Percentiles rank a stretch among this genome's conserved stretches.
Evolutionary conservation across 1,140 invertebrate species (phyloP).

Genomic region (Macrotrachela quadricornifera): DNA sequence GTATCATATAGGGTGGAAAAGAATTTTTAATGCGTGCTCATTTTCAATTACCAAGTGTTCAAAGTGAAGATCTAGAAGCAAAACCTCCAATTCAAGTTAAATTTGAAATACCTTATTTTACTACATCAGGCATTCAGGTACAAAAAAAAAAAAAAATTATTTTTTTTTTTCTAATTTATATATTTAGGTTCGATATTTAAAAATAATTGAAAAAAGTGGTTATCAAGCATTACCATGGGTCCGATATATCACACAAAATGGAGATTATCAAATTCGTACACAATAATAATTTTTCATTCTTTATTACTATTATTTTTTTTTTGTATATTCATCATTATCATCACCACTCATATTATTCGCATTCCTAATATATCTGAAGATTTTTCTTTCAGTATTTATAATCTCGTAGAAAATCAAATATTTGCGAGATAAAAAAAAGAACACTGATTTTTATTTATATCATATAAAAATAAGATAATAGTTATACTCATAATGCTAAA

Average conservation of each 20-base stretch:
- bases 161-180: not conserved
- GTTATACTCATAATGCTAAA: no score
- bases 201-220: constrained; percentile 98
- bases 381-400: no score
- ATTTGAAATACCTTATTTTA: constrained; percentile 99
- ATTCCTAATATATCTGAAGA: no score
- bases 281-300: constrained; percentile 28
- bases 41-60: constrained; percentile 90
- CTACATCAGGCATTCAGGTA: constrained; percentile 92
- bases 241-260: constrained; percentile 95
- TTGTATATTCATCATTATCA: no score
- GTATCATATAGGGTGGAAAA: constrained; percentile 59
- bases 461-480: no score
- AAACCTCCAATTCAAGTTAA: constrained; percentile 94
- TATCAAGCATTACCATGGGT: constrained; percentile 99
- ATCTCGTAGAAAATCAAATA: no score
- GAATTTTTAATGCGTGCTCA: constrained; percentile 97
- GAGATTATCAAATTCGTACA: constrained; percentile 90
- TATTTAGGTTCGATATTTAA: constrained; percentile 65
- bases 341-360: no score
- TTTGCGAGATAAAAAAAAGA: no score
- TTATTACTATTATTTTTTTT: not conserved
- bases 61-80: constrained; percentile 78
- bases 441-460: no score
- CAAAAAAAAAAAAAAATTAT: not conserved